Evolutionary conservation across 1,140 invertebrate genomes (phyloP).

Genomic region (Drosophila albomicans): DNA sequence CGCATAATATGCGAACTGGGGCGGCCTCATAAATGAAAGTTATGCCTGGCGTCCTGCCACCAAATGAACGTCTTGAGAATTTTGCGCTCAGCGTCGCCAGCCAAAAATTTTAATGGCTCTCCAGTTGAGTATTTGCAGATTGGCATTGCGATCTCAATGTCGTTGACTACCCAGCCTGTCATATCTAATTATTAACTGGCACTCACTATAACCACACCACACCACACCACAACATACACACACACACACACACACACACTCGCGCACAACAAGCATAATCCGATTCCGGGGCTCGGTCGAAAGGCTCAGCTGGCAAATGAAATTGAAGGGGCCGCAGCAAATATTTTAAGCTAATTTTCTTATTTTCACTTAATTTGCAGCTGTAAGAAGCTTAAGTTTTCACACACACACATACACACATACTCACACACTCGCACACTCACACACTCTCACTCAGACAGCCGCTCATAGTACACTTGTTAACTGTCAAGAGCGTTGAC

Average conservation of each 20-base stretch:
- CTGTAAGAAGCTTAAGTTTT: conserved; percentile 42
- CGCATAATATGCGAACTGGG: conserved; percentile 78
- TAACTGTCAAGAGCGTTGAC: conserved; percentile 47
- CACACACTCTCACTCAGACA: conserved; percentile 25
- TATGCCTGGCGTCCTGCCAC: conserved; percentile 58
- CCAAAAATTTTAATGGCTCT: conserved; percentile 39
- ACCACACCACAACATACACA: neutral
- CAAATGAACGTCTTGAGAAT: conserved; percentile 74
- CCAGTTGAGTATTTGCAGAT: conserved; percentile 26
- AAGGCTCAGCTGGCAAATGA: conserved; percentile 58
- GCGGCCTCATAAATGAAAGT: conserved; percentile 73
- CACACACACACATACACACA: conserved; percentile 25
- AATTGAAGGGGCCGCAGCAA: conserved; percentile 69
- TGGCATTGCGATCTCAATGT: conserved; percentile 4
- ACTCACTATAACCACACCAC: conserved; percentile 13
- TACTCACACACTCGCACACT: neutral
- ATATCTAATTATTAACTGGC: conserved; percentile 66
- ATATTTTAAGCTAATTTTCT: conserved; percentile 81
- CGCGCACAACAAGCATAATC: conserved; percentile 31
- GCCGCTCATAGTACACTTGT: conserved; percentile 32
- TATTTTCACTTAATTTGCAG: conserved; percentile 81
- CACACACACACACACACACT: conserved; percentile 20
- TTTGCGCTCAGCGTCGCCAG: conserved; percentile 25
- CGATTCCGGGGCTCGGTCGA: conserved; percentile 14
- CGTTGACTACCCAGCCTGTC: conserved; percentile 37